Percentiles rank a stretch among this genome's conserved stretches.
phyloP scores from a whole-genome alignment of 64 coral and sea anemone species.

The Pachyseris speciosa region DNA sequence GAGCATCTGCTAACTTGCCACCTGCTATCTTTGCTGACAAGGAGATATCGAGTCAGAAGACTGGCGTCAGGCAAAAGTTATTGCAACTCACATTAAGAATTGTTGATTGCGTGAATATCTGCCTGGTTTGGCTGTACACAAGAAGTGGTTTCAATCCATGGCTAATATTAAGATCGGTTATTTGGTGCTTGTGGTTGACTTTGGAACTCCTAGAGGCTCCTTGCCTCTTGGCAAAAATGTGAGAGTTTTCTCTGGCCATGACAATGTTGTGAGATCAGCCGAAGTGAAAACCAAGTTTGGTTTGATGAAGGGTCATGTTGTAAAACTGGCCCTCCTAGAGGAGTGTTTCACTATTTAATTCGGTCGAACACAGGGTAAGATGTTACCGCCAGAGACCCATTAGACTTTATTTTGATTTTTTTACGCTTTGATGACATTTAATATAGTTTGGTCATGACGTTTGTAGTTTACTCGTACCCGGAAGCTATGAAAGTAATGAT shows the following conservation, averaged over 20 bases:
- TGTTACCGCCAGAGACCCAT: not conserved
- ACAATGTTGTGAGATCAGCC: constrained; percentile 14
- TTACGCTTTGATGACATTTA: too few species aligned
- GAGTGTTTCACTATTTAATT: not conserved
- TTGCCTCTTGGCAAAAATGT: not conserved
- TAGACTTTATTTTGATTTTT: too few species aligned
- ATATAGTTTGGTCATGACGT: too few species aligned
- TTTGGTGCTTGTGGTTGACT: not conserved
- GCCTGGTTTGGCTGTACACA: not conserved
- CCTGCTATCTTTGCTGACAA: constrained; percentile 1
- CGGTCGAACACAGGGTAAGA: not conserved
- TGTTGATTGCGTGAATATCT: constrained; percentile 7
- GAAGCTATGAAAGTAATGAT: too few species aligned
- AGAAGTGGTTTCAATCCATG: not conserved
- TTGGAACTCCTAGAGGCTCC: not conserved
- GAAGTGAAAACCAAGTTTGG: constrained; percentile 31
- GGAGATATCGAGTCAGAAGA: not conserved
- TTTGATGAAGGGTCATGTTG: not conserved
- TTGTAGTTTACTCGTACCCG: too few species aligned
- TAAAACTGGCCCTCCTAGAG: not conserved
- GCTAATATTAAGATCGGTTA: not conserved
- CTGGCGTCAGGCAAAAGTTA: constrained; percentile 12
- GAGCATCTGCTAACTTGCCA: not conserved
- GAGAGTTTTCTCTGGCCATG: constrained; percentile 8
- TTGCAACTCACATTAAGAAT: not conserved